A percentile compares a stretch with the other conserved stretches of the same genome.
Conservation (phyloP, 1,140 invertebrate species). For the Chelonus insularis region DNA sequence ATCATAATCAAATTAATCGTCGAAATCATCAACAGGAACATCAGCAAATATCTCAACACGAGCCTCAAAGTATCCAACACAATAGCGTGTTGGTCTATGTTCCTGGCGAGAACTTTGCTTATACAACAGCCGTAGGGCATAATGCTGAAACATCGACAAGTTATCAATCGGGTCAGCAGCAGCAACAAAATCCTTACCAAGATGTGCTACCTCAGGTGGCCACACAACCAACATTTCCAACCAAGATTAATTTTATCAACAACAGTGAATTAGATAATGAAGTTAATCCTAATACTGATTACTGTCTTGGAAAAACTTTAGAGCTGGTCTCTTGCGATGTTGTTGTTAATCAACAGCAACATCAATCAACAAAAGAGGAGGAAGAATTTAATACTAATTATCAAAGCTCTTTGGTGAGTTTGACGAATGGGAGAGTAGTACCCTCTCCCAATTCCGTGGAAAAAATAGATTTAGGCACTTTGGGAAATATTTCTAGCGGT, state of each 20-base stretch:
- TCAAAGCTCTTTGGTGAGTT: neutral
- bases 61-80: conserved; percentile 40
- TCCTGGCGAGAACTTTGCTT: conserved; percentile 56
- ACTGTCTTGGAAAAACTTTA: conserved; percentile 11
- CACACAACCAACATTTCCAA: conserved; percentile 3
- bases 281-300: neutral
- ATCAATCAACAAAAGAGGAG: neutral
- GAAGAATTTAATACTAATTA: neutral
- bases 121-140: conserved; percentile 53
- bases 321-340: conserved; percentile 11
- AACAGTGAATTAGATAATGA: conserved; percentile 7
- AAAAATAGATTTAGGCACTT: conserved; percentile 19
- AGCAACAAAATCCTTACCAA: conserved; percentile 32
- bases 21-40: conserved; percentile 1
- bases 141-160: conserved; percentile 41
- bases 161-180: conserved; percentile 24
- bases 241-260: conserved; percentile 17
- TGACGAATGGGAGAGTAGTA: conserved; percentile 8
- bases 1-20: neutral
- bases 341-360: neutral
- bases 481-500: conserved; percentile 1
- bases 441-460: conserved; percentile 13
- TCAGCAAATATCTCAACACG: conserved; percentile 24
- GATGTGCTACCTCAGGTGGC: conserved; percentile 40
- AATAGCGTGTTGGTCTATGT: conserved; percentile 59